These are phyloP conservation scores for Diaperis boleti DNA, from an alignment of 2,888 invertebrate genomes.

Conservation along the genomic window DNA sequence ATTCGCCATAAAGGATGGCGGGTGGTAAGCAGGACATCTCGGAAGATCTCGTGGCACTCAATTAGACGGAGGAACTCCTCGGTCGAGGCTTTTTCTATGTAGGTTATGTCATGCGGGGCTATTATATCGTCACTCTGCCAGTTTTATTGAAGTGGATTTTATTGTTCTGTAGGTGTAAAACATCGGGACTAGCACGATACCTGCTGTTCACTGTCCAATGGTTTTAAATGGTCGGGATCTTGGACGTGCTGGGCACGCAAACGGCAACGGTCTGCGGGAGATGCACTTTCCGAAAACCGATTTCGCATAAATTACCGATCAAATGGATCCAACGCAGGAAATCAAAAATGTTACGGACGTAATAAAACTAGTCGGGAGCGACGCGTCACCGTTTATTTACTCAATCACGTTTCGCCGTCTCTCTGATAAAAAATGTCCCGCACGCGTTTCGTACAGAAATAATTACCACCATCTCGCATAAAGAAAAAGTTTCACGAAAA, in stretches of 20 bases:
- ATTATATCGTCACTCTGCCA: slow-evolving; percentile 49
- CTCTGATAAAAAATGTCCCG: too few species aligned
- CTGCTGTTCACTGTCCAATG: slow-evolving; percentile 52
- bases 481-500: not conserved
- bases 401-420: too few species aligned
- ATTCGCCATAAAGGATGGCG: slow-evolving; percentile 40
- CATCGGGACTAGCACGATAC: slow-evolving; percentile 55
- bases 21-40: slow-evolving; percentile 33
- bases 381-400: too few species aligned
- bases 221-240: slow-evolving; percentile 40
- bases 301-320: slow-evolving; percentile 26
- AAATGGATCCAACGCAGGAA: not conserved
- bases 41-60: slow-evolving; percentile 22
- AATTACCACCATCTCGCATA: not conserved
- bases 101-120: slow-evolving; percentile 37
- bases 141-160: slow-evolving; percentile 61
- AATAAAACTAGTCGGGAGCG: too few species aligned
- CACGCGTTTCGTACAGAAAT: too few species aligned
- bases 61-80: slow-evolving; percentile 10
- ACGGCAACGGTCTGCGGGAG: slow-evolving; percentile 29
- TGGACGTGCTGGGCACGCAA: slow-evolving; percentile 44
- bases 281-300: slow-evolving; percentile 32
- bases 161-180: slow-evolving; percentile 63
- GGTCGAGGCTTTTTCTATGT: slow-evolving; percentile 24
- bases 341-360: not conserved